Conservation (phyloP, 1,140 invertebrate genomes). For the Drosophila neocordata region DNA sequence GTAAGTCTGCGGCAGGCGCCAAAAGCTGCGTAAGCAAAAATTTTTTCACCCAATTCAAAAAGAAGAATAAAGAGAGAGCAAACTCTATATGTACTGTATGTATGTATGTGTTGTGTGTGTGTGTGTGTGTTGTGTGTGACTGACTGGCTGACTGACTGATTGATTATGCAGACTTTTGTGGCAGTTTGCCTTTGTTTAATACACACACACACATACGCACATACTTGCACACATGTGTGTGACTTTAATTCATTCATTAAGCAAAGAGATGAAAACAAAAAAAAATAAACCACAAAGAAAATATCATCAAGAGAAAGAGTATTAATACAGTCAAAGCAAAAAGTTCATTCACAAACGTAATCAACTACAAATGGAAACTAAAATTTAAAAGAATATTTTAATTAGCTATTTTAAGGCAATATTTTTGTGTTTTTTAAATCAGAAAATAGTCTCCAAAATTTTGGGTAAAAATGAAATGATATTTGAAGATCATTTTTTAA, state of each 20-base stretch:
- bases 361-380: no score
- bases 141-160: slow-evolving; percentile 51
- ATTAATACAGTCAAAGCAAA: background rate
- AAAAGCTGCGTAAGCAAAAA: slow-evolving; percentile 72
- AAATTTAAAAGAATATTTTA: no score
- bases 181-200: slow-evolving; percentile 71
- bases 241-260: slow-evolving; percentile 76
- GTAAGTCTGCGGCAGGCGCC: slow-evolving; percentile 62
- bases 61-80: background rate
- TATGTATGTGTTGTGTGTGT: no score
- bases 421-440: no score
- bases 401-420: no score
- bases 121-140: background rate
- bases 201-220: slow-evolving; percentile 28
- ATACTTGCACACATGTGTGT: slow-evolving; percentile 4
- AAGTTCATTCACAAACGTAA: background rate
- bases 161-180: slow-evolving; percentile 81
- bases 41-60: slow-evolving; percentile 36
- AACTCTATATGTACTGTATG: background rate
- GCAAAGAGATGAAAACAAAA: slow-evolving; percentile 12
- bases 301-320: background rate
- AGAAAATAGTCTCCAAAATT: no score
- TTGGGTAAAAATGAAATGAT: no score
- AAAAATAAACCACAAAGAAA: slow-evolving; percentile 22
- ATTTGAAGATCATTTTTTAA: no score